Conservation (phyloP, 2,888 invertebrate genomes). For the Eudasyphora cyanicolor region DNA sequence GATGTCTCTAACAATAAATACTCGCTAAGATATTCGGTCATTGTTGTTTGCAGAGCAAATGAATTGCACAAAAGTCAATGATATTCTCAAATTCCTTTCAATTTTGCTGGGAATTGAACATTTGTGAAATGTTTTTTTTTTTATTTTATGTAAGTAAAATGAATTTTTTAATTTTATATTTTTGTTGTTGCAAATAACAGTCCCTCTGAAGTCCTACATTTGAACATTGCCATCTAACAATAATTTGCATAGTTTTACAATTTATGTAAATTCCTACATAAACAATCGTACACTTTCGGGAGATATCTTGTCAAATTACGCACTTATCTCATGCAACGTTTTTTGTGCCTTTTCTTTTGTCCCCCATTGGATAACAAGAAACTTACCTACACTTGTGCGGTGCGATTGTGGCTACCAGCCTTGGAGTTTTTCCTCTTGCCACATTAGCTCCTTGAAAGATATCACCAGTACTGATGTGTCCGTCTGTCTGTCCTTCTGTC, state of each 20-base stretch:
- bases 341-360: not conserved
- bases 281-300: not conserved
- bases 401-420: not conserved
- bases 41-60: not conserved
- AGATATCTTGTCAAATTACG: conserved; percentile 22
- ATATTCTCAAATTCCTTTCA: not conserved
- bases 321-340: conserved; percentile 7
- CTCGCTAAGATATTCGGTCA: not conserved
- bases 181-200: not conserved
- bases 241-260: not conserved
- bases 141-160: too few species aligned
- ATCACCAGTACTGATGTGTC: not conserved
- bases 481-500: too few species aligned
- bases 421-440: not conserved
- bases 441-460: conserved; percentile 1
- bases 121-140: conserved; percentile 1
- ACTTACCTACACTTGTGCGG: not conserved
- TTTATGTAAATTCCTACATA: conserved; percentile 2
- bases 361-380: not conserved
- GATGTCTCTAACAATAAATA: not conserved
- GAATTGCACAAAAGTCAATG: not conserved
- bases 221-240: not conserved
- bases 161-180: not conserved
- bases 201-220: not conserved
- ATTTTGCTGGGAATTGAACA: conserved; percentile 15